Evolutionary conservation across 2,888 invertebrate species (phyloP).

Genomic region (Drosophila pseudotalamancana): DNA sequence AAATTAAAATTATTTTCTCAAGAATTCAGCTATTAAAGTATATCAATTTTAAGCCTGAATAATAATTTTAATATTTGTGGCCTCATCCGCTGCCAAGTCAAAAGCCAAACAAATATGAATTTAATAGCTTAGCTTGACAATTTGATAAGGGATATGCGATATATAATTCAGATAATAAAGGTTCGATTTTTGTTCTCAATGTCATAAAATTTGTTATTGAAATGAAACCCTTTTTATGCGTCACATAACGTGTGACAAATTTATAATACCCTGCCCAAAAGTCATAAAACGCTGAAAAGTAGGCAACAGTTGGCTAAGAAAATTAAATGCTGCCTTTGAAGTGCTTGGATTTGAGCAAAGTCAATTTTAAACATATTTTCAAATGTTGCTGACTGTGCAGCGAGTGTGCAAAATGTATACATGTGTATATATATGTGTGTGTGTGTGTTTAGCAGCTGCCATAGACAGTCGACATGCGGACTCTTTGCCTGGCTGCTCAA

Average conservation of each 20-base stretch:
- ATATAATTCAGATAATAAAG: too few relatives aligned
- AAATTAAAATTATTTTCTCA: too few relatives aligned
- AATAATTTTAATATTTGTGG: too few relatives aligned
- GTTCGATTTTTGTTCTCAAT: too few relatives aligned
- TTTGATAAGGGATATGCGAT: too few relatives aligned
- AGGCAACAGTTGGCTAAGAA: slow-evolving; percentile 47
- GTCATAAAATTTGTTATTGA: too few relatives aligned
- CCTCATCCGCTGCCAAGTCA: too few relatives aligned
- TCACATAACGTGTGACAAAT: not conserved
- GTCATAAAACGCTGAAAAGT: slow-evolving; percentile 3
- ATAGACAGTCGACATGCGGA: slow-evolving; percentile 21
- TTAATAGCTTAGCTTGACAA: too few relatives aligned
- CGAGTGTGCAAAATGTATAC: slow-evolving; percentile 12
- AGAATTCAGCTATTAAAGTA: too few relatives aligned
- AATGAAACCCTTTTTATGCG: not conserved
- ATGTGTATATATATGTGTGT: slow-evolving; percentile 6
- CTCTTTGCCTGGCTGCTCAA: slow-evolving; percentile 21
- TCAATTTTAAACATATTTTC: slow-evolving; percentile 55
- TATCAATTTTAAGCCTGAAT: too few relatives aligned
- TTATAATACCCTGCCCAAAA: not conserved
- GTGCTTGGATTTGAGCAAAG: slow-evolving; percentile 28
- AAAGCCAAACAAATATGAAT: too few relatives aligned
- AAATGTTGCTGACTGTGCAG: slow-evolving; percentile 45
- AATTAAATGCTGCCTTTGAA: slow-evolving; percentile 47
- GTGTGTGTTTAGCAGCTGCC: slow-evolving; percentile 29